A percentile compares a stretch with the other conserved stretches of the same genome.
Conservation (phyloP, 2,113 vertebrate species). For the Neogobius melanostomus region DNA sequence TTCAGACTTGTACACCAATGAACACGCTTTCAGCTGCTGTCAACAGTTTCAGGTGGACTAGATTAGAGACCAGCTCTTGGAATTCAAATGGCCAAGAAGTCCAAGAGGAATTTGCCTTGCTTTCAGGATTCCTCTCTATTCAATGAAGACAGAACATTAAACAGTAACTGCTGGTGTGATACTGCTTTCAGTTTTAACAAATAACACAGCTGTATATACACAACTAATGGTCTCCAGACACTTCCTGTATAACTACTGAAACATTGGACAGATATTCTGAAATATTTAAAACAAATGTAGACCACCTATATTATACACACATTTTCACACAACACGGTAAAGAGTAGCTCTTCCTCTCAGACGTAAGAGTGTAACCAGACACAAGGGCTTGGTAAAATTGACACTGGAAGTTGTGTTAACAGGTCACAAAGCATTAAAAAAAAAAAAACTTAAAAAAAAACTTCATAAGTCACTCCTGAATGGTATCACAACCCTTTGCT, state of each 20-base stretch:
- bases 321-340: background rate
- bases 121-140: conserved; percentile 48
- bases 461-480: conserved; percentile 26
- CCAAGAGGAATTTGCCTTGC: conserved; percentile 26
- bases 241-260: conserved; percentile 4
- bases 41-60: conserved; percentile 25
- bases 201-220: conserved; percentile 25
- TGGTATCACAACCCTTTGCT: conserved; percentile 43
- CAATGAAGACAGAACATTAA: conserved; percentile 28
- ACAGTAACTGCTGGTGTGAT: conserved; percentile 35
- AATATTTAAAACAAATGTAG: background rate
- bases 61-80: conserved; percentile 55
- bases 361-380: conserved; percentile 37
- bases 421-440: conserved; percentile 23
- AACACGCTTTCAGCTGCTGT: conserved; percentile 11
- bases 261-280: background rate
- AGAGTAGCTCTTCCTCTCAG: background rate
- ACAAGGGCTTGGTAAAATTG: conserved; percentile 26
- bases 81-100: conserved; percentile 20
- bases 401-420: conserved; percentile 9
- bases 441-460: background rate
- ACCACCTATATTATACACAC: background rate
- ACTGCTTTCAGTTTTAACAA: conserved; percentile 30
- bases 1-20: conserved; percentile 9
- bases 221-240: conserved; percentile 13